Conservation (phyloP, 2,113 vertebrate genomes). For the Eudyptes chrysolophus region DNA sequence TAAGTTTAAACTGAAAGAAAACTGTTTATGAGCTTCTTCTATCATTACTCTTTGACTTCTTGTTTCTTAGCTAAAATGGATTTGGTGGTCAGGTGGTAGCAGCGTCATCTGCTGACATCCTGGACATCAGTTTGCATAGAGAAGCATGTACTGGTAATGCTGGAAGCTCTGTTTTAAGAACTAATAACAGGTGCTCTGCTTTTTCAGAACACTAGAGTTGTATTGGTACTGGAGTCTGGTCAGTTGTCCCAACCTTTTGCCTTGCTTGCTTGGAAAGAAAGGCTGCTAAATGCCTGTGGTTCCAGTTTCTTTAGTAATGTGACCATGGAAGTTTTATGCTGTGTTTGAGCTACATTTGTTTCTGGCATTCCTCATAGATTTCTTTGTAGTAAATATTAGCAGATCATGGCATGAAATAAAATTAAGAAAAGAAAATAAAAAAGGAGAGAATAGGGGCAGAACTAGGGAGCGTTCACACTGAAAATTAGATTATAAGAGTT, state of each 20-base stretch:
- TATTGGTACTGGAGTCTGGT: neutral
- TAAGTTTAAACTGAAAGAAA: neutral
- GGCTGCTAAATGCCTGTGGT: neutral
- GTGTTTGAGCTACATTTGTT: neutral
- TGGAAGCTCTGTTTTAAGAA: neutral
- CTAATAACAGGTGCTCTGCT: neutral
- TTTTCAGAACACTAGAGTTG: neutral
- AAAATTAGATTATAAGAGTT: neutral
- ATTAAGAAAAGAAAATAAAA: neutral
- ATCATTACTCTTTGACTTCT: neutral
- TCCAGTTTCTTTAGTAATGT: neutral
- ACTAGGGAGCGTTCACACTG: neutral
- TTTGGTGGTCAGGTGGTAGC: neutral
- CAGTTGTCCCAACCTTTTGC: neutral
- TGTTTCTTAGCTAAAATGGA: neutral
- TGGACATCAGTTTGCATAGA: neutral
- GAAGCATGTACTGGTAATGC: neutral
- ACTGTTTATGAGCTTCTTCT: neutral
- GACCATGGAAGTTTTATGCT: neutral
- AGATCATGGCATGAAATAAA: neutral
- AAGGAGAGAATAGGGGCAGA: neutral
- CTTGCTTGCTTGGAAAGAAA: neutral
- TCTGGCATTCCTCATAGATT: neutral
- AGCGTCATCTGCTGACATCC: neutral
- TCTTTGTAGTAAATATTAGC: neutral